phyloP scores from a whole-genome alignment of 2,797 vertebrate genomes.

The Phataginus tricuspis region DNA sequence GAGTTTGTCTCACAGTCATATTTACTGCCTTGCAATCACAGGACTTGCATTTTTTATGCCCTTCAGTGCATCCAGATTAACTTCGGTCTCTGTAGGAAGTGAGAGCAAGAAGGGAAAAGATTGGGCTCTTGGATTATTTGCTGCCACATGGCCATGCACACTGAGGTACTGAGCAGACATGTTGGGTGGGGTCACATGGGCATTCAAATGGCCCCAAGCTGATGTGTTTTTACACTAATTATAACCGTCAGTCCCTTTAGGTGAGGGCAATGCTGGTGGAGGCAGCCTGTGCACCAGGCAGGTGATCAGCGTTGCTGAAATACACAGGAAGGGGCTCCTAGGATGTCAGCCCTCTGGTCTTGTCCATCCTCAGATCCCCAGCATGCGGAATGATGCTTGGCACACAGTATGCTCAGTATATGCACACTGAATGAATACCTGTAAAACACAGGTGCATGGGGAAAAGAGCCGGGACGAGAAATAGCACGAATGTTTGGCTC shows the following conservation, averaged over 20 bases:
- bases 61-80: not conserved
- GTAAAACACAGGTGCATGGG: not conserved
- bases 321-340: not conserved
- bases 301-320: not conserved
- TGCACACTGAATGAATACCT: not conserved
- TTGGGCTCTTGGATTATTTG: not conserved
- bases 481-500: not conserved
- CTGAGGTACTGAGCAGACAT: not conserved
- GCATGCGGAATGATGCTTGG: not conserved
- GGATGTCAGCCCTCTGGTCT: not conserved
- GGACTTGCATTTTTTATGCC: not conserved
- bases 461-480: not conserved
- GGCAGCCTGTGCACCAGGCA: not conserved
- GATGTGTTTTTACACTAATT: not conserved
- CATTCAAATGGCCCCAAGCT: not conserved
- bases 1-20: not conserved
- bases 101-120: not conserved
- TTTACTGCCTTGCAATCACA: not conserved
- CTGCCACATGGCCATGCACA: not conserved
- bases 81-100: not conserved
- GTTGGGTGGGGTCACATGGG: not conserved
- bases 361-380: not conserved
- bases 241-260: not conserved
- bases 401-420: not conserved
- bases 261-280: not conserved